phyloP scores from a whole-genome alignment of 2,113 vertebrate species.

The Gambusia holbrooki region DNA sequence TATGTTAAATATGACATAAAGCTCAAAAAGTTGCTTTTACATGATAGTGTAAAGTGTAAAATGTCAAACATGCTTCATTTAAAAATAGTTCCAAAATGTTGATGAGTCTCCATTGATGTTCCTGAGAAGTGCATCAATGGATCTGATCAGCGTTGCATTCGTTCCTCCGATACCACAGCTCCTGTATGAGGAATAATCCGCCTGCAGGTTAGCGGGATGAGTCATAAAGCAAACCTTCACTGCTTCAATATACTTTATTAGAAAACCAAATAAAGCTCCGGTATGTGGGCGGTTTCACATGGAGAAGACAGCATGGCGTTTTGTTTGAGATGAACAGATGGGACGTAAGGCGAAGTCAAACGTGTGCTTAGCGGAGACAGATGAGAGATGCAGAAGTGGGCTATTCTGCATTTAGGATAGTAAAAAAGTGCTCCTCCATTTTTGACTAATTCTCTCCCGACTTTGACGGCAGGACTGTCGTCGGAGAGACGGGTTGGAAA shows the following conservation, averaged over 20 bases:
- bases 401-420: conserved; percentile 22
- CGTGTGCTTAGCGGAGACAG: conserved; percentile 33
- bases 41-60: too few species aligned
- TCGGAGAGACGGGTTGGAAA: conserved; percentile 57
- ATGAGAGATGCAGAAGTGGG: background rate
- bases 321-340: conserved; percentile 43
- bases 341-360: conserved; percentile 32
- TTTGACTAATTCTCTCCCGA: conserved; percentile 1
- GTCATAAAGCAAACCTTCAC: conserved; percentile 37
- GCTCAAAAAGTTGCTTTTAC: too few species aligned
- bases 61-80: too few species aligned
- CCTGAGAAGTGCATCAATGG: too few species aligned
- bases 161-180: too few species aligned
- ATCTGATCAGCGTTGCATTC: too few species aligned
- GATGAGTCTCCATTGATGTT: too few species aligned
- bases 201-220: conserved; percentile 39
- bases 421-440: conserved; percentile 21
- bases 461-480: conserved; percentile 53
- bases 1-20: too few species aligned
- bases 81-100: too few species aligned
- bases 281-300: conserved; percentile 30
- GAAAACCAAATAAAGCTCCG: conserved; percentile 35
- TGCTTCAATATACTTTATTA: conserved; percentile 57
- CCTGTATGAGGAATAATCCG: conserved; percentile 10
- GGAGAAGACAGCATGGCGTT: conserved; percentile 29